Evolutionary conservation across 2,113 vertebrate genomes (phyloP), one percentile per base, ranked within the genome.

Genomic region (Rostratula benghalensis): DNA sequence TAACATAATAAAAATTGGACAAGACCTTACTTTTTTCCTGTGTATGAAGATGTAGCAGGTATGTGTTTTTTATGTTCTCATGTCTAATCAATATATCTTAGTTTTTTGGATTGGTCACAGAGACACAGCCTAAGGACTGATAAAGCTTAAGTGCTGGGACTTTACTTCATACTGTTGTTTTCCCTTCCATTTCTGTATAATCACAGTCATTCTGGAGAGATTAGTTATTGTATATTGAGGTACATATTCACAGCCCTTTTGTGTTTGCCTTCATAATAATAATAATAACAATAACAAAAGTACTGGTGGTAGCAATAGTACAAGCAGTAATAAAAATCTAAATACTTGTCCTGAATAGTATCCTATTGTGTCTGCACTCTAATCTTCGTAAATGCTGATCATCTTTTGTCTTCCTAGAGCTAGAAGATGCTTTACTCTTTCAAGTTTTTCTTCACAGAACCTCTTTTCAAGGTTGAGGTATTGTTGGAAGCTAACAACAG

Each of bases 331-430:
- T 68, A 95, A 91, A 94, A 89, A 84, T 37, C 85, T 74, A 76
- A 94, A 82, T 95, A 46, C 80, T 78, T 87, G 31, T 64, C 70
- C 73, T 73, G 51, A 97, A 94, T 85, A 92, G 76, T 25, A 21
- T 65, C 81, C 74, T 71, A 45, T 85, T 95, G 73, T 89, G 94
- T 50, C 50, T 83, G 25, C 0, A 0, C 51, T 89, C 51, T 87
- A 85, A 87, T 93, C 87, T 84, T 89, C 84, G 43, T 86, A 93
- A 97, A 95, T 68, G 83, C 60, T 89, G 91, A 69, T 70, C 87
- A 67, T 84, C 83, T 93, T 96, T 96, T 94, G 70, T 91, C 73
- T 96, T 97, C 94, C 88, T 91, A 70, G 45, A 94, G 57, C 84
- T 84, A 61, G 81, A 91, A 83, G 76, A 84, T 61, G 70, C 79